phyloP scores from a whole-genome alignment of 2,888 invertebrate species.

The Drosophila affinis region DNA sequence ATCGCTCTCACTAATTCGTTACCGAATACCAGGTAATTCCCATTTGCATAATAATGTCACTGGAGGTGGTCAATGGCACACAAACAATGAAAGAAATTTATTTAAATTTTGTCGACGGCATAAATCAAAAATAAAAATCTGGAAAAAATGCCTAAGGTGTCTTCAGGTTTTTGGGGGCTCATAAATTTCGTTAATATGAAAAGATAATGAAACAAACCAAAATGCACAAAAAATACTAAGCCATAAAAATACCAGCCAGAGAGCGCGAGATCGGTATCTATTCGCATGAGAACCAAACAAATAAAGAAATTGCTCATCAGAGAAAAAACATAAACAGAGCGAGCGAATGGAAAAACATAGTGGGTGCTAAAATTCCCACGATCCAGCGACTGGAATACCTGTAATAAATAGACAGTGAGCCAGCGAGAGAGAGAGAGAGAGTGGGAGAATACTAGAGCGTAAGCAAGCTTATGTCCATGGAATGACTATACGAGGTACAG shows the following conservation, averaged over 20 bases:
- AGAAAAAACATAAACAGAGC: constrained; percentile 73
- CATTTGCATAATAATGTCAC: constrained; percentile 71
- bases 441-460: constrained; percentile 26
- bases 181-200: constrained; percentile 52
- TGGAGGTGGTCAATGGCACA: constrained; percentile 15
- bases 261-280: constrained; percentile 27
- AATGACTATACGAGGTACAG: neutral
- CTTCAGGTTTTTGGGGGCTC: constrained; percentile 41
- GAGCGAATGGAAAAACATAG: constrained; percentile 36
- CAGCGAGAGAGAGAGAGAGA: constrained; percentile 26
- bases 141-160: constrained; percentile 26
- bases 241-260: neutral
- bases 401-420: constrained; percentile 24
- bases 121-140: constrained; percentile 53
- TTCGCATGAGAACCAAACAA: constrained; percentile 37
- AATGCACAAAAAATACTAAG: constrained; percentile 16
- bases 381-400: constrained; percentile 49
- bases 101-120: constrained; percentile 40
- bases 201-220: constrained; percentile 30
- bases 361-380: constrained; percentile 73
- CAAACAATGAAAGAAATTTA: constrained; percentile 23
- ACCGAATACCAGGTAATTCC: constrained; percentile 35
- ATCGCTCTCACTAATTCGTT: constrained; percentile 28
- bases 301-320: constrained; percentile 36
- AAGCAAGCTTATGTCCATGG: neutral